These are phyloP conservation scores for Synergus japonicus DNA, from an alignment of 2,888 invertebrate genomes.

Conservation along the genomic window DNA sequence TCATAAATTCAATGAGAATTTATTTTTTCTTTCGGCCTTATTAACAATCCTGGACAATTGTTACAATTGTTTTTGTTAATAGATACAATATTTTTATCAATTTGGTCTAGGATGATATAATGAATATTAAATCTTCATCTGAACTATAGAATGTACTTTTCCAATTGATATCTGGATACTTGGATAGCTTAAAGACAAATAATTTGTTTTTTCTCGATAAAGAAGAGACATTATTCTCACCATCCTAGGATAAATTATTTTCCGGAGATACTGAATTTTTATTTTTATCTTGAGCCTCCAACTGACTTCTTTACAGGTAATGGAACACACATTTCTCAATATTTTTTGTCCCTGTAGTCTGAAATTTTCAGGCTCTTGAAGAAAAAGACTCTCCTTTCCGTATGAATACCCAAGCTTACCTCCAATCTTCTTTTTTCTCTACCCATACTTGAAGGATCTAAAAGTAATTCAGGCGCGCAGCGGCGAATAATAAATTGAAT, in stretches of 20 bases:
- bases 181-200: neutral
- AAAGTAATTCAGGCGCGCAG: slow-evolving; percentile 26
- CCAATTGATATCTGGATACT: neutral
- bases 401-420: slow-evolving; percentile 35
- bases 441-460: slow-evolving; percentile 27
- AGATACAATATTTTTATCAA: no score
- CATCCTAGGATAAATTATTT: neutral
- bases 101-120: neutral
- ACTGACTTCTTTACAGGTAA: slow-evolving; percentile 2
- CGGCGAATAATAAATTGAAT: slow-evolving; percentile 34
- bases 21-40: no score
- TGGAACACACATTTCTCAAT: slow-evolving; percentile 17
- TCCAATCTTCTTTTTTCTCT: slow-evolving; percentile 19
- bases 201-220: neutral
- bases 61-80: no score
- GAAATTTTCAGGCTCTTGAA: slow-evolving; percentile 32
- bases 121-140: neutral
- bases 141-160: neutral
- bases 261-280: neutral
- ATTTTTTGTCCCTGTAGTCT: slow-evolving; percentile 10
- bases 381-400: slow-evolving; percentile 33
- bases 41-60: no score
- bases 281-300: neutral
- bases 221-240: neutral
- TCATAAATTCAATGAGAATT: no score